phyloP scores from a whole-genome alignment of 2,113 vertebrate genomes.

The Pycnonotus jocosus region DNA sequence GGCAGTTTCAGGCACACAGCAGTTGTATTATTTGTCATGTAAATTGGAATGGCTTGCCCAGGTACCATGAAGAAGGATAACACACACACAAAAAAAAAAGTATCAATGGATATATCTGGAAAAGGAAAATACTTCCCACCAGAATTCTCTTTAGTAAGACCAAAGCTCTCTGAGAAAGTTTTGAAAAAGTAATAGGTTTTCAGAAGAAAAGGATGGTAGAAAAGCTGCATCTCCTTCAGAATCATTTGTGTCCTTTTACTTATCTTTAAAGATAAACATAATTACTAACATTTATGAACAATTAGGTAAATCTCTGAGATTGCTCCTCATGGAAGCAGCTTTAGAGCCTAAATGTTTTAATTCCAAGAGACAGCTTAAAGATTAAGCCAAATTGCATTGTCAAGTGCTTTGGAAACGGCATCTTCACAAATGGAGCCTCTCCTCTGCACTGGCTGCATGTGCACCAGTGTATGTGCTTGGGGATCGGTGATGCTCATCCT shows the following conservation, averaged over 20 bases:
- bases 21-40: neutral
- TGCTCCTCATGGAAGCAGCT: neutral
- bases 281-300: neutral
- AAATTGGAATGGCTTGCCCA: neutral
- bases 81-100: neutral
- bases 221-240: neutral
- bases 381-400: neutral
- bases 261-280: neutral
- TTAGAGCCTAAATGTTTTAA: slow-evolving; percentile 1
- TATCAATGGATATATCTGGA: neutral
- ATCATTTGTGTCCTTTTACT: neutral
- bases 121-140: neutral
- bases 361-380: slow-evolving; percentile 10
- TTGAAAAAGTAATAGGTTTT: neutral
- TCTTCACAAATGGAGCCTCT: neutral
- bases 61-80: neutral
- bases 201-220: neutral
- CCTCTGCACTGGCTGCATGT: neutral
- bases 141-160: neutral
- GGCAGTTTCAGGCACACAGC: neutral
- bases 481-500: neutral
- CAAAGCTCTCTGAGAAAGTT: neutral
- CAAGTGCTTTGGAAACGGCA: slow-evolving; percentile 8
- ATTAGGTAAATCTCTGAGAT: slow-evolving; percentile 30
- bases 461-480: neutral